Base-by-base conservation (phyloP, 2,113 vertebrate genomes). In the Pedionomus torquatus region DNA sequence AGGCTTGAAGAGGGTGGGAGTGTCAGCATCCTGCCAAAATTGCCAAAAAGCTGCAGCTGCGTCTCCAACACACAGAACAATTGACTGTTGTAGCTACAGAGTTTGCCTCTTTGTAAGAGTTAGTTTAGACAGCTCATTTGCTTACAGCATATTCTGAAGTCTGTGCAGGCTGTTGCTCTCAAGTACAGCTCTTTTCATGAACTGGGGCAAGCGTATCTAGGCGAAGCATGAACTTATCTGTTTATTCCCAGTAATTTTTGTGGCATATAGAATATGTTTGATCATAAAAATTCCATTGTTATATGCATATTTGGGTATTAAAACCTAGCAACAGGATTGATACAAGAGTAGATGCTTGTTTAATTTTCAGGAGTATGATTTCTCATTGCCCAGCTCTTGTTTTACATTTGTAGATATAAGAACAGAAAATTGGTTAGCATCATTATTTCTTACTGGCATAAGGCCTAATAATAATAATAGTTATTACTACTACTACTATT, bases 281-380 rank as follows among this genome's bases (percentile, higher is more conserved):
- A 49, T 88, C 20, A 17, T 61, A 64, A 10, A 35, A 88, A 69
- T 69, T 92, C 39, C 63, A 21, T 54, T 76, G 28, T n/a, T 88
- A 46, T 43, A 46, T 31, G 31, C 46, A 12, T 72, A 37, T 83
- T 44, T 69, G 64, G 49, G 4, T 86, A 46, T 83, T 95, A 57
- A 35, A 93, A 11, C 43, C 16, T 28, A 88, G 66, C 6, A 92
- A 87, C 15, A 39, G 31, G 52, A 46, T 2, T 55, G 69, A 51
- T 71, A 82, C 31, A 86, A 55, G 49, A 83, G 11, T 26, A 81
- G 71, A 49, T 77, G 66, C 57, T 69, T 80, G 58, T 92, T 86
- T 89, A 80, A 35, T 86, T 95, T 93, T 94, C 76, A 74, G 68
- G 76, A 74, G 17, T 37, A 4, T 79, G 90, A 68, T 64, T 96